These are phyloP conservation scores for Diarsia mendica DNA, from an alignment of 2,888 invertebrate genomes.

Conservation along the genomic window DNA sequence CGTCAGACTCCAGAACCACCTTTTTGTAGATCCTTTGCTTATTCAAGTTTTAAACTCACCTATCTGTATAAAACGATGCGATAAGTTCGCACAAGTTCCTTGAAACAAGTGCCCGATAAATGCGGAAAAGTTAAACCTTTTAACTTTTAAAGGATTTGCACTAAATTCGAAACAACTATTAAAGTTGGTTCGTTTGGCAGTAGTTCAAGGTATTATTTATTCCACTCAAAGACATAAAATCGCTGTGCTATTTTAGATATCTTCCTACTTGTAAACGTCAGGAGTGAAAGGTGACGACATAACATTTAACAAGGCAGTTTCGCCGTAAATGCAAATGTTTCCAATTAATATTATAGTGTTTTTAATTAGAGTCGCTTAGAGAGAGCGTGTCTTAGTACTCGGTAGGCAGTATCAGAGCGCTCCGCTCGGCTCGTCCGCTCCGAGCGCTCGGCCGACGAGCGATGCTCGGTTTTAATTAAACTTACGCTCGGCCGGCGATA, in stretches of 20 bases:
- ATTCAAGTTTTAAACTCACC: constrained; percentile 57
- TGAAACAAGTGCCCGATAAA: constrained; percentile 69
- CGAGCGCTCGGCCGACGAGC: constrained; percentile 65
- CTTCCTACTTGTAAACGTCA: constrained; percentile 20
- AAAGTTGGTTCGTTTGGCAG: constrained; percentile 56
- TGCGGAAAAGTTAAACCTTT: constrained; percentile 68
- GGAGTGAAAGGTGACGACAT: constrained; percentile 49
- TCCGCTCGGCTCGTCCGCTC: constrained; percentile 57
- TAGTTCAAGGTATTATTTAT: constrained; percentile 60
- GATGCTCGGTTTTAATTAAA: constrained; percentile 86
- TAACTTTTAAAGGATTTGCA: constrained; percentile 70
- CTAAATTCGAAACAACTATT: constrained; percentile 69
- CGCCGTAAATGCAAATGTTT: constrained; percentile 76
- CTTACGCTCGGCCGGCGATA: constrained; percentile 70
- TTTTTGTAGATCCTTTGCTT: constrained; percentile 52
- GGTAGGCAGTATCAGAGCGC: constrained; percentile 67
- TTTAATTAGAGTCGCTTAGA: constrained; percentile 82
- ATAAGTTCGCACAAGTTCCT: constrained; percentile 59
- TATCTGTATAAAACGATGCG: constrained; percentile 57
- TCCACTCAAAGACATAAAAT: constrained; percentile 38
- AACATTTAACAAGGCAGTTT: constrained; percentile 70
- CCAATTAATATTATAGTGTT: constrained; percentile 83
- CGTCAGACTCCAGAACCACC: constrained; percentile 12
- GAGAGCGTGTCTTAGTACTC: constrained; percentile 62
- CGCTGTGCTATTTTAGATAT: constrained; percentile 11